Conservation (phyloP, 1,140 invertebrate species). For the Microplitis demolitor region DNA sequence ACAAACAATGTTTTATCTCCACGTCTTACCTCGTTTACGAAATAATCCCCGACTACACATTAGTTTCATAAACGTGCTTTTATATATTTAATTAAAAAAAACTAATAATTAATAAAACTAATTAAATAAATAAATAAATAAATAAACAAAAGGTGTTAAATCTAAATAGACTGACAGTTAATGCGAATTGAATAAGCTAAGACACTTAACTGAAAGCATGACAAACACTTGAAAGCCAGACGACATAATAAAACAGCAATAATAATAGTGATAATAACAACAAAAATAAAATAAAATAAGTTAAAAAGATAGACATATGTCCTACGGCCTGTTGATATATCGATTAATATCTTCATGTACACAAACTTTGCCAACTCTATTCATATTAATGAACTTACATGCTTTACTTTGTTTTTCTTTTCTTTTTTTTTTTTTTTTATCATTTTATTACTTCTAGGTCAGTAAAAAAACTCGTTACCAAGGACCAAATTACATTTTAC, state of each 20-base stretch:
- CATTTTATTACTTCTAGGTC: background rate
- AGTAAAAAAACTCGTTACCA: background rate
- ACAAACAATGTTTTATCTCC: background rate
- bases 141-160: background rate
- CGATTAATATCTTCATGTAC: background rate
- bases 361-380: background rate
- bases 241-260: background rate
- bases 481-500: background rate
- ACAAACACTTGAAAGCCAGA: conserved; percentile 1
- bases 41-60: conserved; percentile 29
- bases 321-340: conserved; percentile 1
- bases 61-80: background rate
- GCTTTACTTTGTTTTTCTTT: background rate
- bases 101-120: background rate
- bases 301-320: background rate
- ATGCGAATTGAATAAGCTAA: background rate
- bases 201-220: background rate
- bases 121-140: background rate
- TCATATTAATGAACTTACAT: conserved; percentile 12
- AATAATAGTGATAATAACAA: background rate
- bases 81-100: background rate
- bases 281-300: background rate
- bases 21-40: conserved; percentile 25
- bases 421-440: background rate
- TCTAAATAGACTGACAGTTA: too few relatives aligned